These are phyloP conservation scores for Melanotaenia pygmaea DNA, from an alignment of 2,797 vertebrate species.

Conservation along the genomic window DNA sequence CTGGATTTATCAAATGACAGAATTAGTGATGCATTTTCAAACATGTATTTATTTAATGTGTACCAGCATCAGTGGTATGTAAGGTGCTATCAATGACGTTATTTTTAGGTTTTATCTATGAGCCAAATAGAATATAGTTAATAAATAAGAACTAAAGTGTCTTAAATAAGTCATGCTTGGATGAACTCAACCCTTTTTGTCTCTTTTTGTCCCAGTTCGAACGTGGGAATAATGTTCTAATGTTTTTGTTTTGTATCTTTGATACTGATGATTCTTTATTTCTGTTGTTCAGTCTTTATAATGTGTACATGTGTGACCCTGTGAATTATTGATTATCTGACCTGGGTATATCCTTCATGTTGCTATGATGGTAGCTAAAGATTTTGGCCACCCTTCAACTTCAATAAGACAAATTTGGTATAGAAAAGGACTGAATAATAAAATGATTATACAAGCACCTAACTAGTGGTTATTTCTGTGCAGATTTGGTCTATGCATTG, in stretches of 20 bases:
- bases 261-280: background rate
- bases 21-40: background rate
- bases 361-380: no score
- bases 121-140: background rate
- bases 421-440: no score
- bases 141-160: no score
- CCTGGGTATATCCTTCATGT: no score
- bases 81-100: no score
- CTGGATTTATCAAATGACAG: slow-evolving; percentile 5
- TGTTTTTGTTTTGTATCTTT: background rate
- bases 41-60: background rate
- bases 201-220: background rate
- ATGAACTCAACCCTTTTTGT: background rate
- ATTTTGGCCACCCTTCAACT: no score
- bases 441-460: no score
- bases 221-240: background rate
- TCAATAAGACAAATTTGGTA: no score
- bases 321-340: no score
- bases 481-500: background rate
- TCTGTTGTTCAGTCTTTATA: background rate
- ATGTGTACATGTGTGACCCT: no score
- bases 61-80: no score
- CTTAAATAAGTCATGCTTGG: background rate
- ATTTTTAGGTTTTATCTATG: background rate
- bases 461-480: background rate